Base-by-base conservation (phyloP, 2,888 invertebrate species). In the Osmoderma eremita region DNA sequence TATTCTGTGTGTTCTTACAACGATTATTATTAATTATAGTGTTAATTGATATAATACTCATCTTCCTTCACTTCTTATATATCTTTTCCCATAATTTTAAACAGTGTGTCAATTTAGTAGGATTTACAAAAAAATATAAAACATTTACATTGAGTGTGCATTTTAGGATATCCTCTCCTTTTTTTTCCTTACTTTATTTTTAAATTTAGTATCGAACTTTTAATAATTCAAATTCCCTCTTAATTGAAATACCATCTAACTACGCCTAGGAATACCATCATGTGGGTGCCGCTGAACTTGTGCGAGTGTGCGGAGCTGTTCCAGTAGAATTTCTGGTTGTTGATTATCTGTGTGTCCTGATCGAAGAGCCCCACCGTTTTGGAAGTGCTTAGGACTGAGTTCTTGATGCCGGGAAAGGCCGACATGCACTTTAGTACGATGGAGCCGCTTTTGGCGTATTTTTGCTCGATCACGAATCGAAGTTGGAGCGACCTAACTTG, bases 311-410 rank as follows among this genome's bases (percentile, higher is more conserved):
- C 39, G 20, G 67, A 67, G 51, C 63, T 63, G 36, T 67, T 53
- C 67, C 67, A 67, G 20, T 20, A 67, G 22, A 51, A 63, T 53
- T 67, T 67, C 36, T 67, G 62, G 38, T 67, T 67, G 36, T 67
- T 67, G 62, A 67, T 63, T 17, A 62, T 48, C n/a, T 62, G 67
- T 0, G 61, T 22, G 22, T 67, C 63, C 3, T 51, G 67, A 22
- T 62, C 53, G 63, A 67, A 63, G 30, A 67, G 49, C n/a, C 53
- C 53, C 3, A 67, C 51, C 10, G 41, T 63, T 36, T 45, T 63
- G 6, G 63, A 51, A 36, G 48, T 36, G 13, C 64, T 48, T 39
- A 64, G 24, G 10, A 49, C 56, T 1, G 64, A 18, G 38, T 63
- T 38, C 38, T 64, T 36, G 17, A 67, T 30, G 8, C 56, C 56